These are phyloP conservation scores for Hyles lineata DNA, from an alignment of 2,888 invertebrate species.

Conservation along the genomic window DNA sequence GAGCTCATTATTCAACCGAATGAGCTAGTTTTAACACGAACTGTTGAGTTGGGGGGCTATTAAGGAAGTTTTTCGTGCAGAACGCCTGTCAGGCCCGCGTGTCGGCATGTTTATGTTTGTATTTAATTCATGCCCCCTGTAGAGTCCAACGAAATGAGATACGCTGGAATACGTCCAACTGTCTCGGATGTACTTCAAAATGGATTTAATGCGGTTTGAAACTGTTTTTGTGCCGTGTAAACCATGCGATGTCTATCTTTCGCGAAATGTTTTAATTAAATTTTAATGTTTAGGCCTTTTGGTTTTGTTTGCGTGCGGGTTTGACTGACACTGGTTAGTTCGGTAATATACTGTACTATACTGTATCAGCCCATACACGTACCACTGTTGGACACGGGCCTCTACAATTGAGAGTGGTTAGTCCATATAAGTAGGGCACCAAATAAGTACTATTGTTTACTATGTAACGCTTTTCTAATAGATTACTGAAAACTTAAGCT, in stretches of 20 bases:
- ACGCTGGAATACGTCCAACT: slow-evolving; percentile 58
- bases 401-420: too few relatives aligned
- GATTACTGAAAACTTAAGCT: too few relatives aligned
- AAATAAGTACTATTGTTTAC: too few relatives aligned
- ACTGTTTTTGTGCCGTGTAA: slow-evolving; percentile 14
- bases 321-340: background rate
- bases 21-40: slow-evolving; percentile 17
- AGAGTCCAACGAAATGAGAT: slow-evolving; percentile 48
- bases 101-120: slow-evolving; percentile 51
- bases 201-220: slow-evolving; percentile 29
- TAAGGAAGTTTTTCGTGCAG: slow-evolving; percentile 39
- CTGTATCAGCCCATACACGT: too few relatives aligned
- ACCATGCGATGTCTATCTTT: slow-evolving; percentile 23
- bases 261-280: slow-evolving; percentile 25
- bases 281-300: slow-evolving; percentile 9
- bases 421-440: too few relatives aligned
- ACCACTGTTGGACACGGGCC: too few relatives aligned
- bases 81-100: slow-evolving; percentile 34
- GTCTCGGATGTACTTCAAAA: slow-evolving; percentile 33
- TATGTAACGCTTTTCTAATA: too few relatives aligned
- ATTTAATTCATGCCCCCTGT: slow-evolving; percentile 53
- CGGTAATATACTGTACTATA: background rate
- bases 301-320: background rate
- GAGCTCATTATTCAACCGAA: slow-evolving; percentile 12
- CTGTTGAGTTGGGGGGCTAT: slow-evolving; percentile 6